Conservation (phyloP, 2,888 invertebrate genomes). For the Diaperis boleti region DNA sequence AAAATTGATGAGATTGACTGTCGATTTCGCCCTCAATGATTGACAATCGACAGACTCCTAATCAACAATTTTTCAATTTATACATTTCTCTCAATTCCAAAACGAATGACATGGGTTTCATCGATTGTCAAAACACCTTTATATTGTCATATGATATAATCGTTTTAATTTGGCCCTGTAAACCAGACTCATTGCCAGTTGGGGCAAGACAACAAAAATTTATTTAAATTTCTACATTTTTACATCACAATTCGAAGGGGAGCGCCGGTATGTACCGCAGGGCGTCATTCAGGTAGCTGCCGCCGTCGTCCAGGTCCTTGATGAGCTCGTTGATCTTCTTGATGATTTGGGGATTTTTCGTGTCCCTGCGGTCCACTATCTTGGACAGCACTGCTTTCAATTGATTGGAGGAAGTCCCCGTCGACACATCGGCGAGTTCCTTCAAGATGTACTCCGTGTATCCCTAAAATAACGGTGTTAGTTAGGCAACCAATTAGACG, state of each 20-base stretch:
- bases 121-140: too few relatives aligned
- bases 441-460: slow-evolving; percentile 72
- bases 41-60: too few relatives aligned
- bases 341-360: slow-evolving; percentile 72
- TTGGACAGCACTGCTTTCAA: slow-evolving; percentile 71
- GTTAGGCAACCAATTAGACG: slow-evolving; percentile 32
- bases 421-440: slow-evolving; percentile 69
- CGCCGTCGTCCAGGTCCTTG: slow-evolving; percentile 70
- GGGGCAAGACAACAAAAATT: slow-evolving; percentile 35
- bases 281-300: slow-evolving; percentile 71
- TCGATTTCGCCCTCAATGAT: too few relatives aligned
- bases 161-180: too few relatives aligned
- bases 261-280: slow-evolving; percentile 73
- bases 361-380: slow-evolving; percentile 71
- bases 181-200: neutral
- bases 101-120: too few relatives aligned
- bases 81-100: too few relatives aligned
- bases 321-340: slow-evolving; percentile 70
- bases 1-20: too few relatives aligned
- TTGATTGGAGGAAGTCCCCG: slow-evolving; percentile 72
- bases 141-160: too few relatives aligned
- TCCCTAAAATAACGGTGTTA: slow-evolving; percentile 65
- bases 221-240: slow-evolving; percentile 22
- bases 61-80: too few relatives aligned
- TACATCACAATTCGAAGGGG: slow-evolving; percentile 57